These are phyloP conservation scores for Lithophane semibrunnea DNA, from an alignment of 2,888 invertebrate species.

Conservation along the genomic window DNA sequence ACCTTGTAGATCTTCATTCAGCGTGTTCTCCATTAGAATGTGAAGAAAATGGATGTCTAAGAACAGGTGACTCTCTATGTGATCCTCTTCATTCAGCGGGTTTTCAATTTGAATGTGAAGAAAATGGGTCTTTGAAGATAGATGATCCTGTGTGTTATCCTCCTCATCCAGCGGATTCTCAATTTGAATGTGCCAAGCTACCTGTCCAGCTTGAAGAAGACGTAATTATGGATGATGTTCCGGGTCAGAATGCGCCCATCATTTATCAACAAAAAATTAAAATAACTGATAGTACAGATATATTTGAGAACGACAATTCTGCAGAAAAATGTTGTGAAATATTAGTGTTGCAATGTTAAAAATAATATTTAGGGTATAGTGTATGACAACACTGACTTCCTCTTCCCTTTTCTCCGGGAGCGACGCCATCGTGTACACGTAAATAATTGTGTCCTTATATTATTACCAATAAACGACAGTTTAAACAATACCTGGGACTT, in stretches of 20 bases:
- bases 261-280: conserved; percentile 16
- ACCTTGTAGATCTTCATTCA: conserved; percentile 3
- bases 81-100: conserved; percentile 4
- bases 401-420: no score
- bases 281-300: conserved; percentile 14
- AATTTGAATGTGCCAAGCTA: conserved; percentile 17
- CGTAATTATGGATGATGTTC: conserved; percentile 15
- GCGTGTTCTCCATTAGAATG: conserved; percentile 2
- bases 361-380: no score
- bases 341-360: no score
- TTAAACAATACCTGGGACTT: no score
- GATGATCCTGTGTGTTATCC: neutral
- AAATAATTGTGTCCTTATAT: no score
- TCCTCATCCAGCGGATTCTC: neutral
- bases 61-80: neutral
- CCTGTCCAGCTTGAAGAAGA: conserved; percentile 23
- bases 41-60: neutral
- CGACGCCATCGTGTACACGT: no score
- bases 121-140: conserved; percentile 1
- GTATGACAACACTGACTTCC: no score
- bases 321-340: no score
- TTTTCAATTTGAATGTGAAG: conserved; percentile 2
- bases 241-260: conserved; percentile 21
- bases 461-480: no score
- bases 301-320: conserved; percentile 18